These are phyloP conservation scores for Nezara viridula DNA, from an alignment of 2,888 invertebrate genomes.

Conservation along the genomic window DNA sequence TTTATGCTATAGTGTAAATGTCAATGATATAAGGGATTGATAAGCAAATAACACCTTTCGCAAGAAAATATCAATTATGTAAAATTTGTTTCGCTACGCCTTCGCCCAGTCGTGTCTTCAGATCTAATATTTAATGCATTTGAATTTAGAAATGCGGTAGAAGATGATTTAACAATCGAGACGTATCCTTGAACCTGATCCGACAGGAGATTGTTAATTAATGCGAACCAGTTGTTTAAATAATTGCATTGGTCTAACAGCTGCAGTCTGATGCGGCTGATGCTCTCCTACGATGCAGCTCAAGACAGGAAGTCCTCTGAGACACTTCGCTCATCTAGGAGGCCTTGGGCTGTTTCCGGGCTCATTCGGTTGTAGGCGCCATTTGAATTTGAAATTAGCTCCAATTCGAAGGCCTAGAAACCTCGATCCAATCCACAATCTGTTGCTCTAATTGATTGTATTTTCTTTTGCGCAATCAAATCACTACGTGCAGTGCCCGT, in stretches of 20 bases:
- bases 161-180: neutral
- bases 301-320: neutral
- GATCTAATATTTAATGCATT: too few relatives aligned
- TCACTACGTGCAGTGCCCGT: neutral
- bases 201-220: slow-evolving; percentile 17
- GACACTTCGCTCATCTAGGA: neutral
- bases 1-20: too few relatives aligned
- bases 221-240: slow-evolving; percentile 1
- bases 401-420: neutral
- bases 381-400: slow-evolving; percentile 36
- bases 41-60: too few relatives aligned
- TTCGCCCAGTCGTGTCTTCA: too few relatives aligned
- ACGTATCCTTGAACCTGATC: neutral
- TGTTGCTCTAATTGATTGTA: neutral
- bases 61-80: too few relatives aligned
- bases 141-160: neutral
- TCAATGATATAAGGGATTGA: too few relatives aligned
- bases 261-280: neutral
- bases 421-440: neutral
- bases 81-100: too few relatives aligned
- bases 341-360: neutral
- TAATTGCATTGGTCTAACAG: neutral
- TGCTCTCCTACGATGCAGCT: neutral
- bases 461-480: neutral
- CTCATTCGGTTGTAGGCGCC: neutral